These are phyloP conservation scores for Manduca sexta DNA, from an alignment of 1,140 invertebrate genomes.

Conservation along the genomic window DNA sequence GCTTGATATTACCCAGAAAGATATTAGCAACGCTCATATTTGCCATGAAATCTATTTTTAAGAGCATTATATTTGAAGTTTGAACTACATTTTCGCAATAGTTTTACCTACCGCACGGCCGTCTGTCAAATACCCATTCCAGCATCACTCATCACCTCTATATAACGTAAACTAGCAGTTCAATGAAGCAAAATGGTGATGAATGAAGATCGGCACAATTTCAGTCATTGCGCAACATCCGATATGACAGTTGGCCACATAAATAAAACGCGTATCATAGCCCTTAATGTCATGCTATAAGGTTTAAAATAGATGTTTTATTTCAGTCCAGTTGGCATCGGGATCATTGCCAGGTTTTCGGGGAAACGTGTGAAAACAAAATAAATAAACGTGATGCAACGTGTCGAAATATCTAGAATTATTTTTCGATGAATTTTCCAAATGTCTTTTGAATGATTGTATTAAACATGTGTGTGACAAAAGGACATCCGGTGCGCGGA, in stretches of 20 bases:
- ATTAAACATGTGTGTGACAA: no score
- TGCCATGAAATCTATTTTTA: no score
- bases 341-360: constrained; percentile 24
- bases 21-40: no score
- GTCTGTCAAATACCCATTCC: background rate
- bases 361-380: constrained; percentile 17
- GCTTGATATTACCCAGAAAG: no score
- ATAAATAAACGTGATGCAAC: constrained; percentile 27
- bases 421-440: background rate
- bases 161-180: background rate
- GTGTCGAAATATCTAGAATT: constrained; percentile 10
- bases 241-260: constrained; percentile 1
- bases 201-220: background rate
- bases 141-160: constrained; percentile 1
- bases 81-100: no score
- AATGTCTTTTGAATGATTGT: no score
- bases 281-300: background rate
- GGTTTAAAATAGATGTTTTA: background rate
- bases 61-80: no score
- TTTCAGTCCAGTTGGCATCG: constrained; percentile 9
- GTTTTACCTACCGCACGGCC: constrained; percentile 1
- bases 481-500: no score
- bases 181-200: background rate
- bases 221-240: constrained; percentile 1
- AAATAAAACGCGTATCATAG: background rate